A percentile compares a stretch with the other conserved stretches of the same genome.
phyloP scores from a whole-genome alignment of 1,140 invertebrate genomes.

The Diuraphis noxia region DNA sequence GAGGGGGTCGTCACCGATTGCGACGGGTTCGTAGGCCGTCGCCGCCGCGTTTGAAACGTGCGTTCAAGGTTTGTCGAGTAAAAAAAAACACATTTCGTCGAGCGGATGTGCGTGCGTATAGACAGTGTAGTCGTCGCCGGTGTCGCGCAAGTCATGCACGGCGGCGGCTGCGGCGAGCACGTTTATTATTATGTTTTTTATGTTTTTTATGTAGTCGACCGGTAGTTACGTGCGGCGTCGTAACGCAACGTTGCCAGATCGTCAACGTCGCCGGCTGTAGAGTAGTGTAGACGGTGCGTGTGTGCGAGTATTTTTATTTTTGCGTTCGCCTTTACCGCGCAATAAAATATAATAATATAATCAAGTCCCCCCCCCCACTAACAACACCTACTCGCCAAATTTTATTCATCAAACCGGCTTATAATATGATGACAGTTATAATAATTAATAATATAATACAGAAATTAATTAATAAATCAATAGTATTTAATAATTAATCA shows the following conservation, averaged over 20 bases:
- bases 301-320: neutral
- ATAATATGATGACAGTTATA: no score
- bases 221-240: neutral
- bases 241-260: constrained; percentile 16
- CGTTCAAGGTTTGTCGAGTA: constrained; percentile 28
- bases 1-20: neutral
- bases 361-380: neutral
- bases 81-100: constrained; percentile 17
- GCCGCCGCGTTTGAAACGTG: neutral
- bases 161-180: neutral
- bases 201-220: constrained; percentile 34
- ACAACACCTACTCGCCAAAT: neutral
- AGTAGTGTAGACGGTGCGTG: neutral
- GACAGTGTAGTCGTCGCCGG: neutral
- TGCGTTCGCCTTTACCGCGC: neutral
- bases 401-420: neutral
- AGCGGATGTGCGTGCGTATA: constrained; percentile 37
- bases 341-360: neutral
- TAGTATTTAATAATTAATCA: no score
- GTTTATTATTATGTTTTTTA: constrained; percentile 10
- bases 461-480: no score
- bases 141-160: constrained; percentile 39
- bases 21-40: constrained; percentile 24
- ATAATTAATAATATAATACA: no score
- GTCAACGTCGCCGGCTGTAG: neutral